Evolutionary conservation across 1,140 invertebrate species (phyloP).

Genomic region (Drosophila ironensis): DNA sequence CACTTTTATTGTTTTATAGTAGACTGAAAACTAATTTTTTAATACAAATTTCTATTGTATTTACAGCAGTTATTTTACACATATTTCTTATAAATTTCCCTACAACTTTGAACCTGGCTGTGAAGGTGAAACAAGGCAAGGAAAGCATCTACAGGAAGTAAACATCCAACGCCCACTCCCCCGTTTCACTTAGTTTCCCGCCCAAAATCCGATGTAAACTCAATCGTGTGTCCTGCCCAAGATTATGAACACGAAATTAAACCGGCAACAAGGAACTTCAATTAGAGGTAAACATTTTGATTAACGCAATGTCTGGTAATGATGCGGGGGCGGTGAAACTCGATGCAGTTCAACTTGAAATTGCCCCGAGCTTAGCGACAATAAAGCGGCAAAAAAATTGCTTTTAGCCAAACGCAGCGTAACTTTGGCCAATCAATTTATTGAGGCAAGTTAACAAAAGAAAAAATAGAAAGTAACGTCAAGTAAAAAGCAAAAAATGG

Average conservation of each 20-base stretch:
- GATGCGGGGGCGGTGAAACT: neutral
- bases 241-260: constrained; percentile 63
- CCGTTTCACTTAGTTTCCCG: neutral
- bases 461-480: constrained; percentile 7
- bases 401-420: constrained; percentile 38
- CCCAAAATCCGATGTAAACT: neutral
- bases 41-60: too few species aligned
- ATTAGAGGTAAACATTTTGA: constrained; percentile 64
- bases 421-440: constrained; percentile 54
- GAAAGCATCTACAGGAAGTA: too few species aligned
- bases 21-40: too few species aligned
- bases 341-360: constrained; percentile 36
- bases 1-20: too few species aligned
- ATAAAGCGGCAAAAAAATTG: constrained; percentile 48
- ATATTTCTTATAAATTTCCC: too few species aligned
- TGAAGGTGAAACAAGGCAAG: neutral
- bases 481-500: constrained; percentile 19
- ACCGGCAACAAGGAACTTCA: constrained; percentile 64
- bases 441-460: constrained; percentile 40
- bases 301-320: constrained; percentile 15
- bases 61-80: too few species aligned
- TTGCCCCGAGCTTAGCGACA: constrained; percentile 24
- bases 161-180: neutral
- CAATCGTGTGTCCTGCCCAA: constrained; percentile 41
- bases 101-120: neutral